Conservation (phyloP, 2,797 vertebrate genomes). For the Enteromius argenteus region DNA sequence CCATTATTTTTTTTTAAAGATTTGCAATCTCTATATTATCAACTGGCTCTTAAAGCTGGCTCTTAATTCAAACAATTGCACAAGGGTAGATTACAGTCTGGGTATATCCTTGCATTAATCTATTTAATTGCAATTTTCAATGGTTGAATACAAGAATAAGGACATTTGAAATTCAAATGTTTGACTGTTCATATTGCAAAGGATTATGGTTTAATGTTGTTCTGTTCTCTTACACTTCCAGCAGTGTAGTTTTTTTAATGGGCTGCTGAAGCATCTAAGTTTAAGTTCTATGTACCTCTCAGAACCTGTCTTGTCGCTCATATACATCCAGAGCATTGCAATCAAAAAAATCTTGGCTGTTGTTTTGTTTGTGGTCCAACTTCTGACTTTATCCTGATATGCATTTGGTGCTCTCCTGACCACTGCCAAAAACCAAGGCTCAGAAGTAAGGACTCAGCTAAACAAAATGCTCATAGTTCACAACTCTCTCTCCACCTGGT, state of each 20-base stretch:
- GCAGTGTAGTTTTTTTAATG: no score
- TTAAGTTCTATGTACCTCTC: neutral
- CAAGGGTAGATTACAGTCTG: neutral
- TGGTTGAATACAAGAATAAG: neutral
- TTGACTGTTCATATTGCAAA: neutral
- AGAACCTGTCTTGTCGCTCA: neutral
- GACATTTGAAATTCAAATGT: neutral
- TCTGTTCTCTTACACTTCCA: no score
- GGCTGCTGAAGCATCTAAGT: no score
- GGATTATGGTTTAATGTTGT: no score
- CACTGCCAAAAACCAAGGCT: conserved; percentile 87
- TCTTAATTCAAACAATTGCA: neutral
- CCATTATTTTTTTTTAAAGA: neutral
- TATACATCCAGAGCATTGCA: neutral
- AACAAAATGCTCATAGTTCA: conserved; percentile 79
- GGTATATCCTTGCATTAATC: neutral
- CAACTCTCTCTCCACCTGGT: conserved; percentile 80
- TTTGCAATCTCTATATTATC: neutral
- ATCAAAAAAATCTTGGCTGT: neutral
- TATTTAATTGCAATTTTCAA: neutral
- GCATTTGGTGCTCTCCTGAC: conserved; percentile 78
- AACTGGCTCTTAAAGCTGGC: neutral
- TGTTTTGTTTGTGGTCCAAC: conserved; percentile 62
- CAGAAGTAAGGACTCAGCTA: conserved; percentile 88
- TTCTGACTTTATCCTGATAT: conserved; percentile 79